Percentiles rank a stretch among this genome's conserved stretches.
Conservation (phyloP, 2,888 invertebrate genomes). For the Chromoteleia sp. region DNA sequence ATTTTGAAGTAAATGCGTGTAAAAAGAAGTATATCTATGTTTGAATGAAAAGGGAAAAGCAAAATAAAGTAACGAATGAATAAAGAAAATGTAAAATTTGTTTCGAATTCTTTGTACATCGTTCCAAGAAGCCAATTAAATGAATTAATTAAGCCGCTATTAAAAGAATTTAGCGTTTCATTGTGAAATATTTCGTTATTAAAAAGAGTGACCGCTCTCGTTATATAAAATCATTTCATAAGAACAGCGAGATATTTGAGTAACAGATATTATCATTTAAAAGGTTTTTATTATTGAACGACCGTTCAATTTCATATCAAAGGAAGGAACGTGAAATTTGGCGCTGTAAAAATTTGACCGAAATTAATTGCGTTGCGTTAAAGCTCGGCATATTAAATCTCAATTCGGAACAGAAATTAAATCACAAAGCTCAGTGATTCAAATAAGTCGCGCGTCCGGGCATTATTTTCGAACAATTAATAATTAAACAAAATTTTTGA, state of each 20-base stretch:
- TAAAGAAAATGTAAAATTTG: too few relatives aligned
- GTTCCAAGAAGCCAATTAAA: too few relatives aligned
- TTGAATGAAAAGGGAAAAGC: too few relatives aligned
- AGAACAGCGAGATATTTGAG: neutral
- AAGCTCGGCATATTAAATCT: conserved; percentile 9
- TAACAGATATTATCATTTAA: conserved; percentile 3
- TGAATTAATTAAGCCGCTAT: too few relatives aligned
- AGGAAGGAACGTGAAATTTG: neutral
- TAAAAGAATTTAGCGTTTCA: too few relatives aligned
- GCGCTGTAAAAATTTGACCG: neutral
- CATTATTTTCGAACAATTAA: conserved; percentile 25
- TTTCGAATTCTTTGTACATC: too few relatives aligned
- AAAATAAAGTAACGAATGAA: too few relatives aligned
- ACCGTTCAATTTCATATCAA: neutral
- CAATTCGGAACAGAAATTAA: conserved; percentile 8
- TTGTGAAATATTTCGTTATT: too few relatives aligned
- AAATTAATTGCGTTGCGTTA: conserved; percentile 16
- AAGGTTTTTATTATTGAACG: neutral
- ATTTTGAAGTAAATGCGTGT: too few relatives aligned
- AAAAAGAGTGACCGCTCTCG: too few relatives aligned
- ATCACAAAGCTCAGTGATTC: conserved; percentile 5
- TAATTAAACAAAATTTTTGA: conserved; percentile 1
- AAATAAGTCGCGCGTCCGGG: conserved; percentile 1
- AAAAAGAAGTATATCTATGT: too few relatives aligned
- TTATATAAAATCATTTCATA: too few relatives aligned